A percentile compares a stretch with the other conserved stretches of the same genome.
phyloP scores from a whole-genome alignment of 2,113 vertebrate species.

The Arothron firmamentum region DNA sequence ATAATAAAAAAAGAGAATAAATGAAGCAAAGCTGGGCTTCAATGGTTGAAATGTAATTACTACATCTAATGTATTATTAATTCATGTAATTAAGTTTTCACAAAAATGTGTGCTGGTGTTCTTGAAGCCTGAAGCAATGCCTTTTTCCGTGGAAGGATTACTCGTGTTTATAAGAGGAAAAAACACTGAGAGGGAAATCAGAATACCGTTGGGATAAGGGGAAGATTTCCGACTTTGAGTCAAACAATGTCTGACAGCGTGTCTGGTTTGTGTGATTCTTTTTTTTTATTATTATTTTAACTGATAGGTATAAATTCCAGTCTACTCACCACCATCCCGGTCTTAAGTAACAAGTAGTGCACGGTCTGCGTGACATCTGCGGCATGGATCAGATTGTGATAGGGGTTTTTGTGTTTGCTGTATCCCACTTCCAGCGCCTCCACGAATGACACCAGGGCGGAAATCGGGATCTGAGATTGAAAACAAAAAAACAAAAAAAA shows the following conservation, averaged over 20 bases:
- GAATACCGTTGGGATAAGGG: constrained; percentile 29
- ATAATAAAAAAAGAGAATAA: not conserved
- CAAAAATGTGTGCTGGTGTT: constrained; percentile 9
- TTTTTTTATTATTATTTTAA: not conserved
- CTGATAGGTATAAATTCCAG: not conserved
- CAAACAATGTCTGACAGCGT: not conserved
- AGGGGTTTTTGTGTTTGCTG: constrained; percentile 98
- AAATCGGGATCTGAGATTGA: constrained; percentile 88
- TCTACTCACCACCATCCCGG: constrained; percentile 87
- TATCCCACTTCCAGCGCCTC: constrained; percentile 96
- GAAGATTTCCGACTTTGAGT: constrained; percentile 1
- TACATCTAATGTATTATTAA: not conserved
- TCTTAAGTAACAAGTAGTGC: constrained; percentile 94
- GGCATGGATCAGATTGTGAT: constrained; percentile 95
- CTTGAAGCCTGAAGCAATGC: constrained; percentile 11
- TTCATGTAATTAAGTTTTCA: not conserved
- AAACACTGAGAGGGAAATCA: constrained; percentile 30
- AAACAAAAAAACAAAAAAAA: constrained; percentile 10
- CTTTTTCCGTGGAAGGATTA: not conserved
- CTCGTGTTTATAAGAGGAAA: constrained; percentile 6
- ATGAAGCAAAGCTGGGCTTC: not conserved
- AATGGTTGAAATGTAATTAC: constrained; percentile 7
- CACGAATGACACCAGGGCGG: constrained; percentile 94
- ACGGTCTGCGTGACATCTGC: constrained; percentile 97
- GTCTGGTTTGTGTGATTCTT: not conserved